These are phyloP conservation scores for Calephelis perditalis DNA, from an alignment of 2,888 invertebrate species.

Conservation along the genomic window DNA sequence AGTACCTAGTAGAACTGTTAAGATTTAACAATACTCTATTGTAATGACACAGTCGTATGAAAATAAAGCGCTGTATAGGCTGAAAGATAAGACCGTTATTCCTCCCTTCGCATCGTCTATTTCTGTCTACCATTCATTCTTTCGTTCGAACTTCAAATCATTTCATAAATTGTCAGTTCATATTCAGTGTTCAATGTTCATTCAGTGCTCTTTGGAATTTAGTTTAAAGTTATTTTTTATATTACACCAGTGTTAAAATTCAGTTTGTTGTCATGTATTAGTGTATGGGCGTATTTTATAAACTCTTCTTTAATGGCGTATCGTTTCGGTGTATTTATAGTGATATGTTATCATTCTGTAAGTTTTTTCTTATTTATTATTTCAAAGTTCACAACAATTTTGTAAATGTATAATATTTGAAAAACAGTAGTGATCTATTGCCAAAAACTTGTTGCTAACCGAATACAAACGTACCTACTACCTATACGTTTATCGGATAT, in stretches of 20 bases:
- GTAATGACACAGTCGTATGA: neutral
- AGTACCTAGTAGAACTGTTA: too few relatives aligned
- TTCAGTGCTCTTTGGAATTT: conserved; percentile 14
- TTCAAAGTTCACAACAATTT: neutral
- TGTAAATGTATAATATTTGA: neutral
- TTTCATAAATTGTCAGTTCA: conserved; percentile 20
- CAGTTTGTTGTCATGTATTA: neutral
- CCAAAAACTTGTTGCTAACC: conserved; percentile 3
- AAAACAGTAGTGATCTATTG: neutral
- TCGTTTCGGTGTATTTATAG: neutral
- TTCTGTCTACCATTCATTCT: conserved; percentile 63
- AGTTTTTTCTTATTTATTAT: neutral
- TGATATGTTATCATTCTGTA: neutral
- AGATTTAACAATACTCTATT: too few relatives aligned
- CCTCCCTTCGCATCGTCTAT: conserved; percentile 57
- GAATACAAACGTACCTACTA: neutral
- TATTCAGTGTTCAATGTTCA: conserved; percentile 18
- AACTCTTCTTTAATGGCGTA: neutral
- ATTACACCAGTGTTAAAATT: neutral
- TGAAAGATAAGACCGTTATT: conserved; percentile 33
- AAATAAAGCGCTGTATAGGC: conserved; percentile 41
- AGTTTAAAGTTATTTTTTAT: conserved; percentile 8
- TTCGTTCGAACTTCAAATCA: conserved; percentile 43
- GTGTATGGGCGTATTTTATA: neutral
- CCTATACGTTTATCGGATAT: neutral